Percentiles rank a stretch among this genome's conserved stretches.
phyloP scores from a whole-genome alignment of 2,888 invertebrate species.

The Sthenelais limicola region DNA sequence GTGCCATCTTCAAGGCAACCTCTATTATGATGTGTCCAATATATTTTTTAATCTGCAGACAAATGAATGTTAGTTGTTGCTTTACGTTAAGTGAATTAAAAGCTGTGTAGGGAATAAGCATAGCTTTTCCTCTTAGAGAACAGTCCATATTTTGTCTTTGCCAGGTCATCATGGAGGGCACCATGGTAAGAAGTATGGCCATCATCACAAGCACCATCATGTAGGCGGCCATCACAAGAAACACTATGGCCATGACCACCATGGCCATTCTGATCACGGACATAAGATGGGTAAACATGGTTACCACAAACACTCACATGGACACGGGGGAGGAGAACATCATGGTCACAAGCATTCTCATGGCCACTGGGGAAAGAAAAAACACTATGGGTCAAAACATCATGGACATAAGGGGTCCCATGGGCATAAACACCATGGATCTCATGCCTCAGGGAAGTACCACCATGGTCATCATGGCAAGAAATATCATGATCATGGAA shows the following conservation, averaged over 20 bases:
- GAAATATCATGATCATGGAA: slow-evolving; percentile 9
- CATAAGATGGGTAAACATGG: slow-evolving; percentile 4
- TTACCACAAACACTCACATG: slow-evolving; percentile 7
- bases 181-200: neutral
- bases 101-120: too few species aligned
- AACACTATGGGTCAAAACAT: neutral
- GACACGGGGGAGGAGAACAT: slow-evolving; percentile 6
- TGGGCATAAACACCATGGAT: slow-evolving; percentile 1
- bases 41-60: too few species aligned
- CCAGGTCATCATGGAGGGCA: slow-evolving; percentile 32
- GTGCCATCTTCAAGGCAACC: too few species aligned
- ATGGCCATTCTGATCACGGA: neutral
- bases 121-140: too few species aligned
- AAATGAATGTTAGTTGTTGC: too few species aligned
- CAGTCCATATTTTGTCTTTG: too few species aligned
- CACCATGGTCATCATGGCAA: neutral
- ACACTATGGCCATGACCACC: neutral
- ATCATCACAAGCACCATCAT: neutral
- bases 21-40: too few species aligned
- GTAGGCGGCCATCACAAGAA: neutral
- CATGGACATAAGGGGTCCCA: neutral
- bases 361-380: neutral
- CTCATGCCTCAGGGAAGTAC: neutral
- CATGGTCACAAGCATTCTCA: slow-evolving; percentile 4
- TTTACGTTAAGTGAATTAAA: too few species aligned